Percentiles rank a stretch among this genome's conserved stretches.
phyloP scores from a whole-genome alignment of 2,888 invertebrate genomes.

The Leucozona laternaria region DNA sequence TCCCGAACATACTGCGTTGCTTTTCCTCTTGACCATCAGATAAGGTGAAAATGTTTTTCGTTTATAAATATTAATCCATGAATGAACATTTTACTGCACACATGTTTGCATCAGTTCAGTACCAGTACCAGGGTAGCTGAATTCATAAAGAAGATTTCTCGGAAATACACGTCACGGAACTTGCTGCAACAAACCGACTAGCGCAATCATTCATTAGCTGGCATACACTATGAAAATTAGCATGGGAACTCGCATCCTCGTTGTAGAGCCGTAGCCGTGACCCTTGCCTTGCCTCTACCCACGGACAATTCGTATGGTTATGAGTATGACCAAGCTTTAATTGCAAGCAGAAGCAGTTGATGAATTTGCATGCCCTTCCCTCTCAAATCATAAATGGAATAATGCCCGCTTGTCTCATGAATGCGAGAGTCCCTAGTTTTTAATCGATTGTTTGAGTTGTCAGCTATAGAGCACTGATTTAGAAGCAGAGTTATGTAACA shows the following conservation, averaged over 20 bases:
- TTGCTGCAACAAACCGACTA: background rate
- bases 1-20: too few relatives aligned
- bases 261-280: constrained; percentile 4
- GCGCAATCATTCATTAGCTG: constrained; percentile 9
- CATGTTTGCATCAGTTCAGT: too few relatives aligned
- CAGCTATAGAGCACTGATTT: constrained; percentile 11
- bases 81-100: too few relatives aligned
- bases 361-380: constrained; percentile 23
- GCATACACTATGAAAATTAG: constrained; percentile 27
- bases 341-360: background rate
- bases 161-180: too few relatives aligned
- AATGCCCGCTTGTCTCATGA: constrained; percentile 24
- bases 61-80: too few relatives aligned
- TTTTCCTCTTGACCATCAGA: too few relatives aligned
- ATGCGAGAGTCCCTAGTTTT: constrained; percentile 21
- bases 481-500: constrained; percentile 13
- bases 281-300: constrained; percentile 14
- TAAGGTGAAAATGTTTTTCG: too few relatives aligned
- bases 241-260: constrained; percentile 50
- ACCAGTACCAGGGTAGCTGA: too few relatives aligned
- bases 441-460: constrained; percentile 42
- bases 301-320: constrained; percentile 20
- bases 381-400: background rate
- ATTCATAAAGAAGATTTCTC: too few relatives aligned
- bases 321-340: constrained; percentile 35